phyloP scores from a whole-genome alignment of 2,888 invertebrate species.

The Dorcus hopei region DNA sequence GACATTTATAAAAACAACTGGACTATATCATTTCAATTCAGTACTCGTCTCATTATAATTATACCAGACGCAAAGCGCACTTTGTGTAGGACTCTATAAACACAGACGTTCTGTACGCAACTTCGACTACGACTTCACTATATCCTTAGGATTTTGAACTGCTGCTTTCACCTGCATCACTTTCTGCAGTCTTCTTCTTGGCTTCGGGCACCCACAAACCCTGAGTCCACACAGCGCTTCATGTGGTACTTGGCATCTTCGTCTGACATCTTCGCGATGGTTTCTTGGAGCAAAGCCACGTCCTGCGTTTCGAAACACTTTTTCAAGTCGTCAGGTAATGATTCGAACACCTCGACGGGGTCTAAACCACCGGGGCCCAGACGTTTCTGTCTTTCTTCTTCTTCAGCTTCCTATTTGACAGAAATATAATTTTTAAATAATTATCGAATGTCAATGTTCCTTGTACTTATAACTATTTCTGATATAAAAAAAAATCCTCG shows the following conservation, averaged over 20 bases:
- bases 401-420: slow-evolving; percentile 71
- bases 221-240: slow-evolving; percentile 95
- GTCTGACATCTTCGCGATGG: slow-evolving; percentile 83
- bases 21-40: too few relatives aligned
- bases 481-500: too few relatives aligned
- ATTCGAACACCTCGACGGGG: slow-evolving; percentile 94
- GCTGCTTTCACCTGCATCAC: slow-evolving; percentile 37
- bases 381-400: slow-evolving; percentile 80
- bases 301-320: slow-evolving; percentile 84
- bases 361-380: slow-evolving; percentile 98
- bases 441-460: too few relatives aligned
- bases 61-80: too few relatives aligned
- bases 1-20: too few relatives aligned
- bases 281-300: slow-evolving; percentile 80
- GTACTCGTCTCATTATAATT: too few relatives aligned
- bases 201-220: slow-evolving; percentile 92
- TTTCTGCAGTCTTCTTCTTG: slow-evolving; percentile 51
- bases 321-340: slow-evolving; percentile 78
- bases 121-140: too few relatives aligned
- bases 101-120: too few relatives aligned
- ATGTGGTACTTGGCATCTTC: slow-evolving; percentile 88
- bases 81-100: too few relatives aligned
- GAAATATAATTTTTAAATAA: neutral
- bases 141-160: too few relatives aligned
- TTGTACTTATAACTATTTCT: too few relatives aligned